These are phyloP conservation scores for Leptoclinus maculatus DNA, from an alignment of 2,797 vertebrate genomes.

Conservation along the genomic window DNA sequence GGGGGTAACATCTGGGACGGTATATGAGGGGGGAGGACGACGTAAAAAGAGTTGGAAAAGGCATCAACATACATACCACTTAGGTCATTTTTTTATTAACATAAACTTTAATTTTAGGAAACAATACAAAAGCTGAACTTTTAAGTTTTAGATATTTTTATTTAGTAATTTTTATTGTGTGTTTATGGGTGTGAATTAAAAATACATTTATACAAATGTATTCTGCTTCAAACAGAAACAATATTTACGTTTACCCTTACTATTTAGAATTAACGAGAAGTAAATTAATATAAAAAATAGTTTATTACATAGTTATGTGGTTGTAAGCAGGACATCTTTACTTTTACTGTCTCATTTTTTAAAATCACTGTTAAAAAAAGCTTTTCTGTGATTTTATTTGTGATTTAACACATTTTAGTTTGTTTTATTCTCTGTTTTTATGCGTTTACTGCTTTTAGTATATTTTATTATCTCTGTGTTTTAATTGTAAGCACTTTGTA, in stretches of 20 bases:
- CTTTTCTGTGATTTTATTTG: not conserved
- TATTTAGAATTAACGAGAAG: not conserved
- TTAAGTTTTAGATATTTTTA: not conserved
- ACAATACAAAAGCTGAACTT: not conserved
- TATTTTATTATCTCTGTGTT: not conserved
- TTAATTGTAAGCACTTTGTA: not conserved
- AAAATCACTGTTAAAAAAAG: not conserved
- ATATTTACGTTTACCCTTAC: not conserved
- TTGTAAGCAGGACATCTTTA: not conserved
- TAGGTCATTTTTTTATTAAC: not conserved
- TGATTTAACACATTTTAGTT: not conserved
- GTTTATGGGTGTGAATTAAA: not conserved
- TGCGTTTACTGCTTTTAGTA: not conserved
- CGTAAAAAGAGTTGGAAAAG: constrained; percentile 43
- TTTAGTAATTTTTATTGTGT: not conserved
- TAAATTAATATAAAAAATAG: not conserved
- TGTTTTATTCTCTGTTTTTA: not conserved
- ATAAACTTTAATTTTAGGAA: not conserved
- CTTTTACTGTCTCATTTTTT: not conserved
- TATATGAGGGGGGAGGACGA: constrained; percentile 8
- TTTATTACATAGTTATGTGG: not conserved
- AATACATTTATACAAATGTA: not conserved
- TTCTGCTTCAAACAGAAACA: not conserved
- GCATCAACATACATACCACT: not conserved
- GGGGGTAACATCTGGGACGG: constrained; percentile 81